These are phyloP conservation scores for Gymnogyps californianus DNA, from an alignment of 2,113 vertebrate genomes.

Conservation along the genomic window DNA sequence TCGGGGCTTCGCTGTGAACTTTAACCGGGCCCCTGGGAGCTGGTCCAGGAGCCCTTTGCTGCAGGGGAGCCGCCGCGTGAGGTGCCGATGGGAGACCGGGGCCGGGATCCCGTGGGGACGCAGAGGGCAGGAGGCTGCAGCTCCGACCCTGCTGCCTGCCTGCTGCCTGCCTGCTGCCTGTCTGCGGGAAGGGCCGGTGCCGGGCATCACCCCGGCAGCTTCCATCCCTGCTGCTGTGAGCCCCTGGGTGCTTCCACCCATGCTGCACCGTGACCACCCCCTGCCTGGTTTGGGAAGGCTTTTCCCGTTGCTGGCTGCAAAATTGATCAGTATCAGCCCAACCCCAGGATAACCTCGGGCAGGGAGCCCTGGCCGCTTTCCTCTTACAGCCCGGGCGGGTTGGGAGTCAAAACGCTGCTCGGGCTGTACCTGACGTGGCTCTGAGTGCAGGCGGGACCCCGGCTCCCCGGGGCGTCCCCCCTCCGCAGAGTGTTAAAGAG, in stretches of 20 bases:
- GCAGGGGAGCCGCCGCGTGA: accelerated
- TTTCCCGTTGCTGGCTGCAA: not conserved
- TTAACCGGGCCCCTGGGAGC: constrained; percentile 19
- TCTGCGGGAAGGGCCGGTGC: not conserved
- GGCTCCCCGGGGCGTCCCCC: too few relatives aligned
- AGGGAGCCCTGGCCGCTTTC: not conserved
- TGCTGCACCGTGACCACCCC: accelerated
- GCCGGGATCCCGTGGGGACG: not conserved
- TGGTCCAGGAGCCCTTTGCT: not conserved
- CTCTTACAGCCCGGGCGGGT: not conserved
- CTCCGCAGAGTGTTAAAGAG: not conserved
- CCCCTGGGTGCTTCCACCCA: not conserved
- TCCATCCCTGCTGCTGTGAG: not conserved
- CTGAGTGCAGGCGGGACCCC: not conserved
- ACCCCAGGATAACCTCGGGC: not conserved
- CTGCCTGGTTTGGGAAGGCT: not conserved
- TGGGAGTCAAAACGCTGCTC: not conserved
- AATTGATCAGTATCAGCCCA: not conserved
- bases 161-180: not conserved
- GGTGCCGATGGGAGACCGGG: not conserved
- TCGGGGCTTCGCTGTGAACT: not conserved
- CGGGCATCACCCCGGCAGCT: not conserved
- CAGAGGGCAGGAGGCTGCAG: accelerated
- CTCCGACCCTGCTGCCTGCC: not conserved
- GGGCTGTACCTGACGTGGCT: accelerated